Evolutionary conservation across 1,140 invertebrate species (phyloP).

Genomic region (Pseudobourletiella spinata): DNA sequence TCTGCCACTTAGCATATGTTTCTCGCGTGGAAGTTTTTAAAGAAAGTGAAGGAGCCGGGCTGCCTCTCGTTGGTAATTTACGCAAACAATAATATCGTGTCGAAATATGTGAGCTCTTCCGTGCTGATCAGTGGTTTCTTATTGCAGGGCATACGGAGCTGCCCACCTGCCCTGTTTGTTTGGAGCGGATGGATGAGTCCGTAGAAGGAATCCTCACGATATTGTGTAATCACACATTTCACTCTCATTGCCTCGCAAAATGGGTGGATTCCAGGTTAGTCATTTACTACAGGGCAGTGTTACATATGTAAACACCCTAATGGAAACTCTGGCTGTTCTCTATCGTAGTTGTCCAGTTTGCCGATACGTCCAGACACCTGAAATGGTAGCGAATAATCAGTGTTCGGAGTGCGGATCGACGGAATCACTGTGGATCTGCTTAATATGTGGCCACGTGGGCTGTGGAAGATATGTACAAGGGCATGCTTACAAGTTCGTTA

Average conservation of each 20-base stretch:
- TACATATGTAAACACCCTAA: not conserved
- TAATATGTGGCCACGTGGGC: slow-evolving; percentile 96
- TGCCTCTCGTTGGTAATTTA: slow-evolving; percentile 44
- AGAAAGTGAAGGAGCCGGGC: slow-evolving; percentile 52
- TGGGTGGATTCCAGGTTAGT: slow-evolving; percentile 80
- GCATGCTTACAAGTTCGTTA: slow-evolving; percentile 55
- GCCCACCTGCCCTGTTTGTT: slow-evolving; percentile 93
- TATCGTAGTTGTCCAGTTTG: slow-evolving; percentile 55
- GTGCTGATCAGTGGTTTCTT: too few relatives aligned
- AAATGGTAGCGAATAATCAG: slow-evolving; percentile 67
- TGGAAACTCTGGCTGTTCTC: too few relatives aligned
- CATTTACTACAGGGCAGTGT: too few relatives aligned
- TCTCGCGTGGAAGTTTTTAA: slow-evolving; percentile 73
- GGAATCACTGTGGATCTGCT: slow-evolving; percentile 93
- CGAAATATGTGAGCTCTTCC: too few relatives aligned
- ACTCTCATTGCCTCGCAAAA: slow-evolving; percentile 84
- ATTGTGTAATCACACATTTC: slow-evolving; percentile 97
- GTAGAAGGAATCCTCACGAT: slow-evolving; percentile 96
- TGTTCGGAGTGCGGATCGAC: slow-evolving; percentile 70
- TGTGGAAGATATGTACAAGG: slow-evolving; percentile 75
- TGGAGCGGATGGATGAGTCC: slow-evolving; percentile 96
- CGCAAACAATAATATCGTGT: too few relatives aligned
- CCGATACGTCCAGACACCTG: slow-evolving; percentile 86
- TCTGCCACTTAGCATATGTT: slow-evolving; percentile 93
- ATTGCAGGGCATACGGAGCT: slow-evolving; percentile 81